These are phyloP conservation scores for Danio jaintianensis DNA, from an alignment of 2,797 vertebrate genomes.

Conservation along the genomic window DNA sequence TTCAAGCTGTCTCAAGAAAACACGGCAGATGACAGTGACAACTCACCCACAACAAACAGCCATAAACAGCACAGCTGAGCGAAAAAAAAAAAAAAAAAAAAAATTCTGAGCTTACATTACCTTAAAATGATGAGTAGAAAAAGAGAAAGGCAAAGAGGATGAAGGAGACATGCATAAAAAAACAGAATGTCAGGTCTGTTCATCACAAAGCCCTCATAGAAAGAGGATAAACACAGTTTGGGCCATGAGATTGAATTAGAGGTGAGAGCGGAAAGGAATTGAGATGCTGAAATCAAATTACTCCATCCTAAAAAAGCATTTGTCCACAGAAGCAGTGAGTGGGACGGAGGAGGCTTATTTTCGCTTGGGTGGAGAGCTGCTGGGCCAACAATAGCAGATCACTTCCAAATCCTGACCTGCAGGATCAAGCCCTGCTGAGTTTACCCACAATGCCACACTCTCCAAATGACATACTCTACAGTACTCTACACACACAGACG, in stretches of 20 bases:
- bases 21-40: conserved; percentile 18
- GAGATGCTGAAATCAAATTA: conserved; percentile 39
- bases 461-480: conserved; percentile 2
- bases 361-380: conserved; percentile 28
- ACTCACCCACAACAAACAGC: conserved; percentile 12
- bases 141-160: not conserved
- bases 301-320: conserved; percentile 25
- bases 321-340: conserved; percentile 16
- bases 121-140: not conserved
- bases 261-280: conserved; percentile 25
- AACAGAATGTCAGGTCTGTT: conserved; percentile 19
- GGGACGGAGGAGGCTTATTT: conserved; percentile 29
- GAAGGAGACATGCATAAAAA: not conserved
- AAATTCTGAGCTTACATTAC: not conserved
- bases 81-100: not conserved
- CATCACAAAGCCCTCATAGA: conserved; percentile 27
- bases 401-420: conserved; percentile 41
- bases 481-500: conserved; percentile 7
- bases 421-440: conserved; percentile 26
- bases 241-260: conserved; percentile 51
- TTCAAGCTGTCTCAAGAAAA: conserved; percentile 14
- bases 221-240: conserved; percentile 51
- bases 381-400: conserved; percentile 39
- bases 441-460: conserved; percentile 9
- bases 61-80: not conserved